These are phyloP conservation scores for Plutomurus gul DNA, from an alignment of 1,140 invertebrate genomes.

Conservation along the genomic window DNA sequence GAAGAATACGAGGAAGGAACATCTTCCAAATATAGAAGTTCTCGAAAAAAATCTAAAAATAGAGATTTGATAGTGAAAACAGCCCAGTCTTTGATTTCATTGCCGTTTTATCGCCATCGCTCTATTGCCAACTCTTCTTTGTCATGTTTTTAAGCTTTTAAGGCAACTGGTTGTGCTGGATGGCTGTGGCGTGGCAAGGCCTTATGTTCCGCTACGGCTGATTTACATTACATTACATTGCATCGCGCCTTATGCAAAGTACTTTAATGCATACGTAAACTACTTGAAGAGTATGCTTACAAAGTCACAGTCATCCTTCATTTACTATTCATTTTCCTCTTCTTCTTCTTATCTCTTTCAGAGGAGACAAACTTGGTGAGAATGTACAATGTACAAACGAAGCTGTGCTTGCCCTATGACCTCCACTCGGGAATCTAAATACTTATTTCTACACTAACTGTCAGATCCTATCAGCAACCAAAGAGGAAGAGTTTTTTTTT, in stretches of 20 bases:
- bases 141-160: slow-evolving; percentile 3
- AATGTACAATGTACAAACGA: neutral
- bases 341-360: neutral
- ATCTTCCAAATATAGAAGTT: slow-evolving; percentile 7
- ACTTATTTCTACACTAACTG: slow-evolving; percentile 22
- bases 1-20: neutral
- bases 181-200: too few relatives aligned
- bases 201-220: too few relatives aligned
- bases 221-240: too few relatives aligned
- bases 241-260: too few relatives aligned
- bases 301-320: neutral
- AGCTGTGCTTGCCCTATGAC: neutral
- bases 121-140: neutral
- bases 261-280: too few relatives aligned
- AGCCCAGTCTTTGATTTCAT: slow-evolving; percentile 7
- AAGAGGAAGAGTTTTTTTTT: neutral
- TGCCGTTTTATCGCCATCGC: neutral
- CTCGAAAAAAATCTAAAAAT: neutral
- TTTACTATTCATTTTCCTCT: slow-evolving; percentile 2
- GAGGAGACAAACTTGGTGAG: slow-evolving; percentile 9
- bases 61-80: slow-evolving; percentile 18
- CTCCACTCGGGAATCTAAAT: neutral
- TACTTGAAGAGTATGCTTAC: neutral
- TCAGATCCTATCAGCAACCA: slow-evolving; percentile 22
- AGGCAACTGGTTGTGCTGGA: neutral